Evolutionary conservation across 2,888 invertebrate species (phyloP).

Genomic region (Ophion costatus): DNA sequence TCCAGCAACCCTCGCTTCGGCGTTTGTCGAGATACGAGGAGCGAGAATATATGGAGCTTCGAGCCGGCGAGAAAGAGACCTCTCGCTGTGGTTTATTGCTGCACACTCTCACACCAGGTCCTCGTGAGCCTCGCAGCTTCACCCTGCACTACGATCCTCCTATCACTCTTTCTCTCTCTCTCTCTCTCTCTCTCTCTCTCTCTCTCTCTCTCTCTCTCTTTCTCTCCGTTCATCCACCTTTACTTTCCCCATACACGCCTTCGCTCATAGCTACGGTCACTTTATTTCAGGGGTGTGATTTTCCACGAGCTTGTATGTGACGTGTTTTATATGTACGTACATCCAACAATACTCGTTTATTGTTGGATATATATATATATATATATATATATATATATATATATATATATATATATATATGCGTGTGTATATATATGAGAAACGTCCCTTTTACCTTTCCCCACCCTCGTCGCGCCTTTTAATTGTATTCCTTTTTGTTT

Average conservation of each 20-base stretch:
- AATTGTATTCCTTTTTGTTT: conserved; percentile 32
- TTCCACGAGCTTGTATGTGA: conserved; percentile 58
- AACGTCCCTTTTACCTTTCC: conserved; percentile 23
- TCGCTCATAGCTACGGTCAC: conserved; percentile 69
- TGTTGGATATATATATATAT: conserved; percentile 4
- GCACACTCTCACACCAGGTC: conserved; percentile 69
- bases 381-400: neutral
- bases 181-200: conserved; percentile 6
- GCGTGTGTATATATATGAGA: neutral
- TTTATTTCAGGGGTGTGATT: conserved; percentile 77
- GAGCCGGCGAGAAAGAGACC: conserved; percentile 73
- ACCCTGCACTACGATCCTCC: conserved; percentile 67
- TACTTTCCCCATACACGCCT: conserved; percentile 42
- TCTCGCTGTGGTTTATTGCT: conserved; percentile 74
- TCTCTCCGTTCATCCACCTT: neutral
- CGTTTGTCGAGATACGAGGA: conserved; percentile 49
- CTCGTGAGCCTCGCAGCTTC: conserved; percentile 67
- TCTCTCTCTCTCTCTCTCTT: conserved; percentile 7
- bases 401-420: conserved; percentile 2
- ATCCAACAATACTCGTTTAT: conserved; percentile 53
- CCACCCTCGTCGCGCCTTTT: conserved; percentile 19
- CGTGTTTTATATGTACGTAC: conserved; percentile 17
- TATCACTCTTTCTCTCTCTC: conserved; percentile 49
- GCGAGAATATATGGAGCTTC: conserved; percentile 60
- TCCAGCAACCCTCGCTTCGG: conserved; percentile 30